Evolutionary conservation across 1,140 invertebrate genomes (phyloP).

Genomic region (Drosophila littoralis): DNA sequence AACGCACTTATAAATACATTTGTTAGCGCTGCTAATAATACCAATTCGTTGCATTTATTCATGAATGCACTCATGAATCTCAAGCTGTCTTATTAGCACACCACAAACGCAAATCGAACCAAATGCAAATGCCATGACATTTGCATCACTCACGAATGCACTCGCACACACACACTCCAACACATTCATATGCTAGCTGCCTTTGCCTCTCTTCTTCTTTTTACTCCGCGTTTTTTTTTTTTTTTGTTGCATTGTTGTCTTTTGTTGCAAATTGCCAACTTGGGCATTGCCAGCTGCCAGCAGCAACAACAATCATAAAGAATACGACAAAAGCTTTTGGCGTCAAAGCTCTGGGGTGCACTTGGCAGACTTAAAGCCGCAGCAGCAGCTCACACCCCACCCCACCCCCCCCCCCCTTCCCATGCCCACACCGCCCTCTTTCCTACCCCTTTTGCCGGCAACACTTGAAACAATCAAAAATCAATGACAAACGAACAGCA

Average conservation of each 20-base stretch:
- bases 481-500: slow-evolving; percentile 64
- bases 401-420: no score
- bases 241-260: slow-evolving; percentile 57
- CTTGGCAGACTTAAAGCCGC: slow-evolving; percentile 66
- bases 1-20: background rate
- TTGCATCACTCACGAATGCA: slow-evolving; percentile 10
- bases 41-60: background rate
- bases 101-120: slow-evolving; percentile 1
- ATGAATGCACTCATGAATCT: slow-evolving; percentile 21
- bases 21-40: background rate
- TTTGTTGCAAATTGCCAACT: slow-evolving; percentile 79
- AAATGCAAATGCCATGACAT: slow-evolving; percentile 1
- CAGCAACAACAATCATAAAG: slow-evolving; percentile 25
- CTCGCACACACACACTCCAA: slow-evolving; percentile 7
- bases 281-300: slow-evolving; percentile 67
- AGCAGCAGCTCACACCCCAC: slow-evolving; percentile 13
- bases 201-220: slow-evolving; percentile 15
- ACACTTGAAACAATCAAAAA: slow-evolving; percentile 81
- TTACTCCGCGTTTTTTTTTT: background rate
- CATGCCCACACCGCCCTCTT: no score
- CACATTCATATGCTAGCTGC: slow-evolving; percentile 11
- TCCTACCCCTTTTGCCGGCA: slow-evolving; percentile 31
- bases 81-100: slow-evolving; percentile 5
- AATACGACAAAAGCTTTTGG: slow-evolving; percentile 64
- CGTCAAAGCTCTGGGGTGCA: slow-evolving; percentile 80